Percentiles rank a stretch among this genome's conserved stretches.
Evolutionary conservation across 2,797 vertebrate species (phyloP).

Genomic region (Catharus ustulatus): DNA sequence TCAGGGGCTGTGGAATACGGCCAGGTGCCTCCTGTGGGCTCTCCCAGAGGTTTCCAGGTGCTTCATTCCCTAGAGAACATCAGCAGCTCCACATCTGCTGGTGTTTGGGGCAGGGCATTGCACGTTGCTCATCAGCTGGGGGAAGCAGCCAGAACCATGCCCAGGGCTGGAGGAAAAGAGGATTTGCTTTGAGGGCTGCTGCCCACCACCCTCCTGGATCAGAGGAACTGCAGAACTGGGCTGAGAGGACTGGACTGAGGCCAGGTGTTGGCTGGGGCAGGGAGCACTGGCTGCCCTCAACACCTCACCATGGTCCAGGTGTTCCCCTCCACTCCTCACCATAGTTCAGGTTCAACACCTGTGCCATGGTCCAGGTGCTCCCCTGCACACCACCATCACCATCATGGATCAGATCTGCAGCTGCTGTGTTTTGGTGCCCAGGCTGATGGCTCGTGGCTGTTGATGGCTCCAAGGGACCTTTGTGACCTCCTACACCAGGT

Average conservation of each 20-base stretch:
- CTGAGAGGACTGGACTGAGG: background rate
- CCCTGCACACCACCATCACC: too few relatives aligned
- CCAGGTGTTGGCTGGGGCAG: accelerated
- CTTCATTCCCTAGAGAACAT: background rate
- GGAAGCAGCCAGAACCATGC: background rate
- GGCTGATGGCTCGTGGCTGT: accelerated
- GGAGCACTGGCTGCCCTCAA: background rate
- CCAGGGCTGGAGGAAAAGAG: background rate
- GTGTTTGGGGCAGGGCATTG: background rate
- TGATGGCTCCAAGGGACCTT: background rate
- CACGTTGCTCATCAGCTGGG: background rate
- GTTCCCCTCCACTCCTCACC: accelerated
- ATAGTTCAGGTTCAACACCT: background rate
- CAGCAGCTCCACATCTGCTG: background rate
- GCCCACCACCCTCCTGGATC: background rate
- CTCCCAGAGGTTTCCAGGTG: background rate
- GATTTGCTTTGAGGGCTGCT: background rate
- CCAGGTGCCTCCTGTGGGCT: accelerated
- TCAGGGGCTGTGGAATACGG: background rate
- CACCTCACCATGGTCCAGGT: accelerated
- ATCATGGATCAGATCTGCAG: background rate
- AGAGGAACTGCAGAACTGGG: background rate
- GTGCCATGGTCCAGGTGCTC: background rate
- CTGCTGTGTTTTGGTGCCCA: background rate
- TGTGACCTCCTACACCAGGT: background rate